Conservation (phyloP, 2,888 invertebrate species). For the Conus canariensis region DNA sequence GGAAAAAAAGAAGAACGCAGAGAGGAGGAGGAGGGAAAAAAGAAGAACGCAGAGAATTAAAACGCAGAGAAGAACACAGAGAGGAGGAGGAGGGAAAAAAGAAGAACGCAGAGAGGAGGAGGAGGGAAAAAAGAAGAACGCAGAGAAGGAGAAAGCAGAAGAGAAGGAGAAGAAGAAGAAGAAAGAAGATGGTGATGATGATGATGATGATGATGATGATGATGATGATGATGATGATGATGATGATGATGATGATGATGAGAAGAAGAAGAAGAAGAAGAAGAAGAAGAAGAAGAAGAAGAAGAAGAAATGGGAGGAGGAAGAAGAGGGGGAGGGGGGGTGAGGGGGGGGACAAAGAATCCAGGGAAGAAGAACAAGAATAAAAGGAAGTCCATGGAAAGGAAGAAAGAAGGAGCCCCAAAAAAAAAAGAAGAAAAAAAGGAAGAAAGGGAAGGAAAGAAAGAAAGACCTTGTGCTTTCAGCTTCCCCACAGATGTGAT, state of each 20-base stretch:
- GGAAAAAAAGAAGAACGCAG: not conserved
- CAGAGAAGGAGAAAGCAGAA: not conserved
- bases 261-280: not conserved
- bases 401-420: not conserved
- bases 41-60: not conserved
- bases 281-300: not conserved
- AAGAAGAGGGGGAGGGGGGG: too few species aligned
- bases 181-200: not conserved
- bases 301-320: too few species aligned
- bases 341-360: too few species aligned
- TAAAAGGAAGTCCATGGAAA: not conserved
- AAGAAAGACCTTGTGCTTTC: too few species aligned
- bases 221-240: not conserved
- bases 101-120: not conserved
- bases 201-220: not conserved
- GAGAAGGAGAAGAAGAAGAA: not conserved
- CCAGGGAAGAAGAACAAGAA: not conserved
- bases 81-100: too few species aligned
- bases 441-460: too few species aligned
- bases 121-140: not conserved
- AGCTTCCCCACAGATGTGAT: too few species aligned
- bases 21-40: not conserved
- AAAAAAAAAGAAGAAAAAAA: not conserved
- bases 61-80: constrained; percentile 1
- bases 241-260: not conserved